Evolutionary conservation across 2,888 invertebrate species (phyloP).

Genomic region (Drosophila mimetica): DNA sequence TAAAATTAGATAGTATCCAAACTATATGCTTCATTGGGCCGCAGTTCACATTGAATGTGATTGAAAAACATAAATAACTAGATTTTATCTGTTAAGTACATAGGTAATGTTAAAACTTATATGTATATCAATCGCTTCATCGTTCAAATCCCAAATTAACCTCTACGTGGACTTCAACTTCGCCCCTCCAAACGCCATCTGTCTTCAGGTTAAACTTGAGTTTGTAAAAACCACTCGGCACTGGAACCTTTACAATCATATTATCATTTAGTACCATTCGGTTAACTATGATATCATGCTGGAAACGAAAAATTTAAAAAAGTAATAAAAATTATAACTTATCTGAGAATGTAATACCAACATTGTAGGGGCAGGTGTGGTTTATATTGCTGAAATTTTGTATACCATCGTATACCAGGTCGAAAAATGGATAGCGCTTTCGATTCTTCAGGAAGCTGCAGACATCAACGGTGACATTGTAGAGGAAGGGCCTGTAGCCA

Average conservation of each 20-base stretch:
- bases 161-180: conserved; percentile 6
- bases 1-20: neutral
- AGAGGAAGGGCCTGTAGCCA: conserved; percentile 29
- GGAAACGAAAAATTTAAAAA: neutral
- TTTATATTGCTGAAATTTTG: conserved; percentile 28
- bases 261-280: conserved; percentile 24
- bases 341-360: neutral
- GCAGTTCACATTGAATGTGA: neutral
- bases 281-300: conserved; percentile 17
- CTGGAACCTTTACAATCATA: conserved; percentile 15
- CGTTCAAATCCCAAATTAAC: conserved; percentile 15
- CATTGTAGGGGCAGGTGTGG: conserved; percentile 31
- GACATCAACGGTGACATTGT: conserved; percentile 17
- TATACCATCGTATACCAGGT: conserved; percentile 5
- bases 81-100: neutral
- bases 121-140: neutral
- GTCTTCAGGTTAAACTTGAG: neutral
- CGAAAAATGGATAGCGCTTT: conserved; percentile 10
- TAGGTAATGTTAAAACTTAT: neutral
- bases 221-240: conserved; percentile 22
- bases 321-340: neutral
- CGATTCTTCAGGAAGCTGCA: conserved; percentile 17
- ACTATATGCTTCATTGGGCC: conserved; percentile 41
- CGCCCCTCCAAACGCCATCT: conserved; percentile 2
- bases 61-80: neutral